Conservation (phyloP, 1,140 invertebrate species). For the Orius laevigatus region DNA sequence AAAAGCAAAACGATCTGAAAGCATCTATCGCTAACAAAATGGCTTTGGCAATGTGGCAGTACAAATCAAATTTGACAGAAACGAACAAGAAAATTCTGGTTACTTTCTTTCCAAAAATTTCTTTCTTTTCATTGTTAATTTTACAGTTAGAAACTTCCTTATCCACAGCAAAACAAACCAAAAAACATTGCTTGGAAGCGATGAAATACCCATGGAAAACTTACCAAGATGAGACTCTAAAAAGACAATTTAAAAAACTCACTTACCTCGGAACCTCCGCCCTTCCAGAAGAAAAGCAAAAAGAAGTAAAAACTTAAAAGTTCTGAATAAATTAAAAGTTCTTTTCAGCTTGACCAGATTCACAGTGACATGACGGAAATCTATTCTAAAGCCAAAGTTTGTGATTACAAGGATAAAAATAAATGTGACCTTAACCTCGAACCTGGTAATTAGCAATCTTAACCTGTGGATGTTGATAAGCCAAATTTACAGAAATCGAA, state of each 20-base stretch:
- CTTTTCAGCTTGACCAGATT: constrained; percentile 12
- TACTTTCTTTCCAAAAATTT: constrained; percentile 25
- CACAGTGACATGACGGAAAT: constrained; percentile 46
- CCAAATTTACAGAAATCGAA: not conserved
- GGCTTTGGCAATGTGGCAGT: constrained; percentile 44
- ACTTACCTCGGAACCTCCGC: constrained; percentile 49
- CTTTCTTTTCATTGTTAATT: not conserved
- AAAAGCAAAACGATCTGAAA: constrained; percentile 37
- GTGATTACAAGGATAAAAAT: constrained; percentile 40
- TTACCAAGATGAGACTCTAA: constrained; percentile 39
- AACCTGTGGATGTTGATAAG: too few species aligned
- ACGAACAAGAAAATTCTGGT: constrained; percentile 42
- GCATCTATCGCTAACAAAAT: constrained; percentile 36
- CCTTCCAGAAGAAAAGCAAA: constrained; percentile 40
- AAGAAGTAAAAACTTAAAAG: constrained; percentile 23
- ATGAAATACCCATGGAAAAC: constrained; percentile 43
- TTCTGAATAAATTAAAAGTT: not conserved
- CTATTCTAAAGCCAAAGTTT: constrained; percentile 66
- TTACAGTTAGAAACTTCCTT: constrained; percentile 19
- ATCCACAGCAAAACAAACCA: constrained; percentile 26
- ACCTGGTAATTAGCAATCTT: constrained; percentile 48
- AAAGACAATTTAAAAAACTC: constrained; percentile 45
- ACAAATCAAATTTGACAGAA: constrained; percentile 55
- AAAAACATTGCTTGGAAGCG: constrained; percentile 37
- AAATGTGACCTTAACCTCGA: constrained; percentile 59